These are phyloP conservation scores for Mimachlamys varia DNA, from an alignment of 2,888 invertebrate species.

Conservation along the genomic window DNA sequence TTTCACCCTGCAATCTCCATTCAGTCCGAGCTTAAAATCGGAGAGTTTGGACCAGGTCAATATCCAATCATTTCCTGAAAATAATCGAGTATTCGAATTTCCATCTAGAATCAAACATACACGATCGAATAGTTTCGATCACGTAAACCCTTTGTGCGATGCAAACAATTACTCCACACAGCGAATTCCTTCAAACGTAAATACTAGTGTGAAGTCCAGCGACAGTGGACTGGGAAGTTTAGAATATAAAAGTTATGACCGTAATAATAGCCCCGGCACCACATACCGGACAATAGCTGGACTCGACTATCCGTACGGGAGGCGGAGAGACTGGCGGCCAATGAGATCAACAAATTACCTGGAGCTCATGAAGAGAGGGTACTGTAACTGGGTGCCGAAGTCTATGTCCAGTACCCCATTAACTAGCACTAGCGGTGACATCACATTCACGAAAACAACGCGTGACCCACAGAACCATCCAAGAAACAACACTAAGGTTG, in stretches of 20 bases:
- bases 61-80: background rate
- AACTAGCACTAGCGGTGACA: background rate
- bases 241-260: background rate
- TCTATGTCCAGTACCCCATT: background rate
- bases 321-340: background rate
- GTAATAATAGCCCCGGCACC: background rate
- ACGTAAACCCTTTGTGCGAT: background rate
- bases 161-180: background rate
- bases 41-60: background rate
- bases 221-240: background rate
- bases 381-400: background rate
- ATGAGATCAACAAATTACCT: background rate
- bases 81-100: background rate
- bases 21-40: background rate
- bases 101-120: background rate
- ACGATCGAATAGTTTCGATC: background rate
- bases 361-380: background rate
- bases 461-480: background rate
- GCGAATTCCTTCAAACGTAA: background rate
- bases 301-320: background rate
- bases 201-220: background rate
- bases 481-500: background rate
- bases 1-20: background rate
- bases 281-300: background rate
- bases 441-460: background rate